Conservation (phyloP, 2,113 vertebrate genomes). For the Heterochromis multidens region DNA sequence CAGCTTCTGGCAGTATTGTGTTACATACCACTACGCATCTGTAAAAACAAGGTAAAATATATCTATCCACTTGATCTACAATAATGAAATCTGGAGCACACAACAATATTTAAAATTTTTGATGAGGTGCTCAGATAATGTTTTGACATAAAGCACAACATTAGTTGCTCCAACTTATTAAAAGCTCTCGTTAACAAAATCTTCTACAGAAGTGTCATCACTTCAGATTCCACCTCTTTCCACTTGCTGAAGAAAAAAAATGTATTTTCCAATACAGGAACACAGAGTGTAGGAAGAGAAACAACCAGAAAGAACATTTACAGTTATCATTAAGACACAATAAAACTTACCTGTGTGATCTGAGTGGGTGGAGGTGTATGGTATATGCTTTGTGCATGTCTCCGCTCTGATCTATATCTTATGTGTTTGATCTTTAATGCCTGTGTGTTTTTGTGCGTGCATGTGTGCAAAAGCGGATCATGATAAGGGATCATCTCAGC, state of each 20-base stretch:
- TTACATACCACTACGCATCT: background rate
- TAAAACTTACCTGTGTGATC: background rate
- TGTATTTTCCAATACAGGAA: background rate
- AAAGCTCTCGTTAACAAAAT: background rate
- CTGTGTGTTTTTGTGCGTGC: background rate
- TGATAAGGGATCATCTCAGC: background rate
- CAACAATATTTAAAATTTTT: background rate
- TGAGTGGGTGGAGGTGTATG: background rate
- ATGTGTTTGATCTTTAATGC: background rate
- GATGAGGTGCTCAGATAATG: background rate
- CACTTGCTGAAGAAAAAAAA: background rate
- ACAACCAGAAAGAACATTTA: background rate
- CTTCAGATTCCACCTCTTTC: background rate
- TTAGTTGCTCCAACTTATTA: background rate
- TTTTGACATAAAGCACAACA: background rate
- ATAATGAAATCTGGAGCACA: background rate
- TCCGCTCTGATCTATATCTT: background rate
- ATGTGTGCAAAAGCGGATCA: background rate
- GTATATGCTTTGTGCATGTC: background rate
- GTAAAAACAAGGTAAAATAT: background rate
- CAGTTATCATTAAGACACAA: background rate
- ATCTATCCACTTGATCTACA: background rate
- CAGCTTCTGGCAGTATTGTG: background rate
- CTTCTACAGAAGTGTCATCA: background rate
- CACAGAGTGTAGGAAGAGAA: background rate